Conservation (phyloP, 2,797 vertebrate species). For the Sebastolobus alascanus region DNA sequence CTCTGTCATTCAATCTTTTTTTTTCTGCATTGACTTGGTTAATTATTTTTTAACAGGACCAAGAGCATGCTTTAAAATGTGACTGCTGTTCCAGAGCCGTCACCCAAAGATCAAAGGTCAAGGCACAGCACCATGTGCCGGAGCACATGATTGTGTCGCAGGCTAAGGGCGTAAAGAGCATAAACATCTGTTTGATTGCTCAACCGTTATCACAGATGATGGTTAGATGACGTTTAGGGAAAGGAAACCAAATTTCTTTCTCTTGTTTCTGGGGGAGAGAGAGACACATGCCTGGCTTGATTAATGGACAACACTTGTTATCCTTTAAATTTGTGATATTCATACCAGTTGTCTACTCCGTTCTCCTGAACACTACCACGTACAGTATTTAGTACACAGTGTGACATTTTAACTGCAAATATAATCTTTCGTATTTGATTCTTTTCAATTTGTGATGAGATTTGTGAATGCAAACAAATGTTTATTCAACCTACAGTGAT, state of each 20-base stretch:
- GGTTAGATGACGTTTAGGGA: slow-evolving; percentile 8
- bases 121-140: slow-evolving; percentile 70
- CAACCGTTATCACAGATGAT: slow-evolving; percentile 46
- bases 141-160: slow-evolving; percentile 62
- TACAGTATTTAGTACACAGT: background rate
- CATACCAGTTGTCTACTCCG: background rate
- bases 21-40: slow-evolving; percentile 59
- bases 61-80: slow-evolving; percentile 73
- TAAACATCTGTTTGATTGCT: slow-evolving; percentile 57
- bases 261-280: background rate
- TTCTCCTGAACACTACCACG: background rate
- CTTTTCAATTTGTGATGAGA: background rate
- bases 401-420: background rate
- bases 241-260: slow-evolving; percentile 11
- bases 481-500: slow-evolving; percentile 7
- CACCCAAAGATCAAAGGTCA: slow-evolving; percentile 81
- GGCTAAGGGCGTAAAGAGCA: slow-evolving; percentile 40
- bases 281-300: background rate
- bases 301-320: background rate
- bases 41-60: slow-evolving; percentile 75
- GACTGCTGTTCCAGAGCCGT: slow-evolving; percentile 65
- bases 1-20: background rate
- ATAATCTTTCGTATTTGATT: background rate
- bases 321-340: background rate
- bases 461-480: background rate